A percentile compares a stretch with the other conserved stretches of the same genome.
These are phyloP conservation scores for Psittacula echo DNA, from an alignment of 2,797 vertebrate species.

Conservation along the genomic window DNA sequence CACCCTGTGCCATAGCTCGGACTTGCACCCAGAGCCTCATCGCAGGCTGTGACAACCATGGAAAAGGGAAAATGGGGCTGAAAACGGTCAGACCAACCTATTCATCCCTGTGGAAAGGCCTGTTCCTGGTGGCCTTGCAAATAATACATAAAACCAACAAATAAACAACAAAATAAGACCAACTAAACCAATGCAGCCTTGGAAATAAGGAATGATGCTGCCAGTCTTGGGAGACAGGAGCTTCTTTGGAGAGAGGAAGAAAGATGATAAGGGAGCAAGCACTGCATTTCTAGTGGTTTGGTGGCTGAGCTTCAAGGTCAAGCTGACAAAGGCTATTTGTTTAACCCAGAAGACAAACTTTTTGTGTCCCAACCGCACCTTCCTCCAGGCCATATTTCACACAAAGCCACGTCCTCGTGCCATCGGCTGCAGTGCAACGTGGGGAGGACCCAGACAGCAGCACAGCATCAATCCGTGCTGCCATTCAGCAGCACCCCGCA, in stretches of 20 bases:
- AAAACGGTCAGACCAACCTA: neutral
- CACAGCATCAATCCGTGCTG: neutral
- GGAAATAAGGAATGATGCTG: conserved; percentile 11
- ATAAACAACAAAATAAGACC: neutral
- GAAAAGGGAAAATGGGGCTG: neutral
- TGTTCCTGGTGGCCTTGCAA: neutral
- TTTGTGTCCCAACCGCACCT: neutral
- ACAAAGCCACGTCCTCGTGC: neutral
- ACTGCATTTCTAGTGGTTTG: neutral
- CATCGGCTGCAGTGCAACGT: neutral
- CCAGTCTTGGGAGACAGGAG: neutral
- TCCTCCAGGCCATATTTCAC: neutral
- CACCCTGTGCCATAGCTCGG: accelerated
- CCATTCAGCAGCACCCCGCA: neutral
- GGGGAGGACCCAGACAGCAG: neutral
- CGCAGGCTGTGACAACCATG: neutral
- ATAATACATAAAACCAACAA: neutral
- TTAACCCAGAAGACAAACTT: neutral
- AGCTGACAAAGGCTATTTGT: neutral
- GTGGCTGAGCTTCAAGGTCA: conserved; percentile 30
- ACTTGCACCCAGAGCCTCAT: neutral
- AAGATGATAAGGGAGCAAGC: neutral
- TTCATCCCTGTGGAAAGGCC: neutral
- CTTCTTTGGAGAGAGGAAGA: neutral
- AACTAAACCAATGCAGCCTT: neutral